Evolutionary conservation across 2,113 vertebrate species (phyloP), one percentile per base, ranked within the genome.

Genomic region (Cisticola juncidis): DNA sequence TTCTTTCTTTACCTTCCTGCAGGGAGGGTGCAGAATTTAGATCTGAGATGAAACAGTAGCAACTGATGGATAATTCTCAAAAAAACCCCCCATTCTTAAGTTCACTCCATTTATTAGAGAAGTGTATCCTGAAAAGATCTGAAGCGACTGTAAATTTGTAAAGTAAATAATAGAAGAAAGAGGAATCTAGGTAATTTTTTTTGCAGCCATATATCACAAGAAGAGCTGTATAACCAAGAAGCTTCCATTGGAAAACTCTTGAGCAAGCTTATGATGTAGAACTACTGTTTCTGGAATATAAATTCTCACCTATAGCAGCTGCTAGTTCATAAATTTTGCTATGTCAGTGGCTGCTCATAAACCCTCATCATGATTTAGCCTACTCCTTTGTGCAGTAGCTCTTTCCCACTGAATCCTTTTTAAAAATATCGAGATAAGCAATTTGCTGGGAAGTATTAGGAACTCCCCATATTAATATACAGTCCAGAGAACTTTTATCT

Each of bases 21-120:
- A 35, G n/a, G n/a, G 2, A 88, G 2, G 22, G 10, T 81, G 31
- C 23, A 83, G 40, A 88, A 72, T 91, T 81, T 66, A 40, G 5
- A 36, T 45, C 36, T 65, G 48, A 68, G 13, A 69, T 72, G 33
- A 4, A 81, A 44, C 21, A 23, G 18, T 45, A 81, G 18, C n/a
- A 74, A 42, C 38, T 51, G 44, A 78, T 4, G 3, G 11, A 42
- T 50, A 73, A 28, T 17, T 64, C 48, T 51, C 23, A 54, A 42
- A 74, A 72, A 57, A 25, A 0, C 0, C 6, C 0, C 6, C 4
- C 7, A 14, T 28, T 33, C 9, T 73, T 78, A 60, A 3, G 14
- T 69, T 12, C 10, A 38, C 17, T 56, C 44, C 8, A 44, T 70
- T 90, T 81, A 22, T 88, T 71, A 83, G 19, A 66, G 9, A 4